phyloP scores from a whole-genome alignment of 1,140 invertebrate species.

The Cydia pomonella region DNA sequence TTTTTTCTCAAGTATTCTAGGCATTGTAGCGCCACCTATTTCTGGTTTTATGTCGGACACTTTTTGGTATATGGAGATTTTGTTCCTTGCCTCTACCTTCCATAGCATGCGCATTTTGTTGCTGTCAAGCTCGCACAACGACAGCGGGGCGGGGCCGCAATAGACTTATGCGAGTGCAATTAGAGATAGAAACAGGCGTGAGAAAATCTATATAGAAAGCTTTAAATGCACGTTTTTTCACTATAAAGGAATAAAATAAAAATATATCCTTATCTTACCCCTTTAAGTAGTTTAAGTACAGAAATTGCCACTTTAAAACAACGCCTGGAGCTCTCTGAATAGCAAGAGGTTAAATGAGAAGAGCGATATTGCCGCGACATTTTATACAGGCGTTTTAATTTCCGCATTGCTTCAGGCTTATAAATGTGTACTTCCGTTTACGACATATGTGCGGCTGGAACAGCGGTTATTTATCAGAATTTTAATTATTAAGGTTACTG shows the following conservation, averaged over 20 bases:
- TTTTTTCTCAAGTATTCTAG: too few species aligned
- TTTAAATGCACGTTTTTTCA: neutral
- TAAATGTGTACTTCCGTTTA: neutral
- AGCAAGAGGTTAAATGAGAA: neutral
- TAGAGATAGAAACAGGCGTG: too few species aligned
- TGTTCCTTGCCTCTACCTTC: too few species aligned
- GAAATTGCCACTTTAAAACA: neutral
- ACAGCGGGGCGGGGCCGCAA: too few species aligned
- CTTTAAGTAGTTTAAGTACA: neutral
- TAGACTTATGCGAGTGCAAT: too few species aligned
- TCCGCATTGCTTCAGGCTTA: neutral
- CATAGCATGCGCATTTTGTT: too few species aligned
- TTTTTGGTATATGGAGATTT: too few species aligned
- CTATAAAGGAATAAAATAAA: neutral
- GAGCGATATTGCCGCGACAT: neutral
- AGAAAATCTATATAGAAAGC: neutral
- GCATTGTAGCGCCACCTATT: too few species aligned
- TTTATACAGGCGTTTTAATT: constrained; percentile 13
- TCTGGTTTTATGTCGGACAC: too few species aligned
- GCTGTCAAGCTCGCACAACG: too few species aligned
- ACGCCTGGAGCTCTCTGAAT: neutral
- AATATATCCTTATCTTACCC: neutral
- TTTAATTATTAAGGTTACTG: neutral
- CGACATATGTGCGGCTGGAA: neutral
- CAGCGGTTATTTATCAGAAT: neutral